Conservation (phyloP, 2,113 vertebrate species). For the Ondatra zibethicus region DNA sequence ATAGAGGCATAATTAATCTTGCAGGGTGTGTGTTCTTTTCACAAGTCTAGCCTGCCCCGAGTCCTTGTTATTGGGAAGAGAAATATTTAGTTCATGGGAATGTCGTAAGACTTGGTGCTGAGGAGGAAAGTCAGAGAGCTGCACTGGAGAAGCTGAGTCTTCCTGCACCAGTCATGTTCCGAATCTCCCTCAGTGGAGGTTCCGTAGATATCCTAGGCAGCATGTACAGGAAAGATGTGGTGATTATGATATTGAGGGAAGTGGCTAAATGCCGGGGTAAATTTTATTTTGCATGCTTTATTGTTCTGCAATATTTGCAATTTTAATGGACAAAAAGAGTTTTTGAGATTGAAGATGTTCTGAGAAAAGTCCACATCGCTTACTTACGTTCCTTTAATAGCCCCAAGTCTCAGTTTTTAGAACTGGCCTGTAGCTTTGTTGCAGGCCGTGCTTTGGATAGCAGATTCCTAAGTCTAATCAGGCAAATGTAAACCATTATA, state of each 20-base stretch:
- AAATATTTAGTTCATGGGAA: neutral
- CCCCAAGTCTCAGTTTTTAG: constrained; percentile 28
- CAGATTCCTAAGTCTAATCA: neutral
- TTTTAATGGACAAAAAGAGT: neutral
- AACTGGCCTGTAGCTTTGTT: constrained; percentile 20
- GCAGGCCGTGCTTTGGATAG: neutral
- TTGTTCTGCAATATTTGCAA: neutral
- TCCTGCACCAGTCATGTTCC: neutral
- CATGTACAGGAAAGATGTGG: neutral
- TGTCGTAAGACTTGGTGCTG: neutral
- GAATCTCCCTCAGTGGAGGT: neutral
- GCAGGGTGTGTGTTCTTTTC: neutral
- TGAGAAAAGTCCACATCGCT: neutral
- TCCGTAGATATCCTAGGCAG: neutral
- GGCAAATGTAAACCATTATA: constrained; percentile 3
- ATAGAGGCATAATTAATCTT: neutral
- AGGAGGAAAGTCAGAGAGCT: neutral
- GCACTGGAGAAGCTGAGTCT: neutral
- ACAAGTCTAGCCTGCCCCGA: neutral
- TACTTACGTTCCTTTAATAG: neutral
- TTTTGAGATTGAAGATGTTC: constrained; percentile 20
- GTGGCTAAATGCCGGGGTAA: accelerated
- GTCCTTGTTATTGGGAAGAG: neutral
- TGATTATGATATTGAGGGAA: neutral
- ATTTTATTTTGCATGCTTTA: constrained; percentile 20